Evolutionary conservation across 2,797 vertebrate species (phyloP).

Genomic region (Semaprochilodus insignis): DNA sequence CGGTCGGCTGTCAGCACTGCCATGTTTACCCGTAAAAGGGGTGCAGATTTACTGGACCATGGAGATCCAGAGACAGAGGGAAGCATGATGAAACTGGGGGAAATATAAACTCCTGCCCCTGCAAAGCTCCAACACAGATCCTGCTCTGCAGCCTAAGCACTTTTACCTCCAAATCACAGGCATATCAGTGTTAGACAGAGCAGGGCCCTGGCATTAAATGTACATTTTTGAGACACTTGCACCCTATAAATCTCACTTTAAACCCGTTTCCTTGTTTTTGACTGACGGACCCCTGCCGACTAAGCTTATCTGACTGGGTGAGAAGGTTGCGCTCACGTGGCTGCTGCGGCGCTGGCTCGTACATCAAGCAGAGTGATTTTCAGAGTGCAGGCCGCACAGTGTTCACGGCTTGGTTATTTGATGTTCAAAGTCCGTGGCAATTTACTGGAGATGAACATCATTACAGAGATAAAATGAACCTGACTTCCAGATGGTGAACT

Average conservation of each 20-base stretch:
- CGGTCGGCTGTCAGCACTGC: slow-evolving; percentile 44
- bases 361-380: background rate
- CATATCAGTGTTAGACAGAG: slow-evolving; percentile 30
- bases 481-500: slow-evolving; percentile 7
- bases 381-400: background rate
- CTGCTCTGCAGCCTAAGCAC: slow-evolving; percentile 31
- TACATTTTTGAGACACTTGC: background rate
- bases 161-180: slow-evolving; percentile 17
- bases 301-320: background rate
- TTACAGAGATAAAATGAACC: slow-evolving; percentile 13
- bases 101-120: slow-evolving; percentile 42
- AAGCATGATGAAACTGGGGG: slow-evolving; percentile 60
- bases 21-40: slow-evolving; percentile 59
- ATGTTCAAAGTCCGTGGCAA: background rate
- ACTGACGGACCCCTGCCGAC: background rate
- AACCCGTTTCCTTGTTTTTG: background rate
- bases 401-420: background rate
- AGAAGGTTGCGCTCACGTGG: background rate
- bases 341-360: background rate
- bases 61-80: slow-evolving; percentile 47
- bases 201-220: slow-evolving; percentile 6
- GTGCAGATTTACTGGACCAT: slow-evolving; percentile 54
- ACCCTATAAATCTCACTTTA: background rate
- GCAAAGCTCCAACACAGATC: slow-evolving; percentile 32
- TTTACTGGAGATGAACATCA: slow-evolving; percentile 10